These are phyloP conservation scores for Xanthia icteritia DNA, from an alignment of 2,888 invertebrate species.

Conservation along the genomic window DNA sequence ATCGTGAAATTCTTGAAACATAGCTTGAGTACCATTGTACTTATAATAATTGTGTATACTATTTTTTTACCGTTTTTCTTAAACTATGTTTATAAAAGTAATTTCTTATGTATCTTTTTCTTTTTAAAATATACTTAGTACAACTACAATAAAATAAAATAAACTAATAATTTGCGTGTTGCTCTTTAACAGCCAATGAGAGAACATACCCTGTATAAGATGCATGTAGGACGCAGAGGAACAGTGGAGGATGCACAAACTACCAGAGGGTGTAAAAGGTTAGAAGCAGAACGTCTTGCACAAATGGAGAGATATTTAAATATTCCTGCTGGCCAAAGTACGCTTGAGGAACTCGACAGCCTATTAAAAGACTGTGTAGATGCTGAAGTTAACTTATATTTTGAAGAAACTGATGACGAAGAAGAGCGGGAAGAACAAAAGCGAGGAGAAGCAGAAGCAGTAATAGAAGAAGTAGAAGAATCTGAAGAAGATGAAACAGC, in stretches of 20 bases:
- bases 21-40: neutral
- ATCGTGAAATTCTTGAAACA: neutral
- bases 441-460: neutral
- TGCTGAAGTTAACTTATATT: slow-evolving; percentile 54
- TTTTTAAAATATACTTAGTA: neutral
- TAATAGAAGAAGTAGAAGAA: neutral
- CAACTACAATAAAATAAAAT: neutral
- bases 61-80: neutral
- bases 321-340: slow-evolving; percentile 32
- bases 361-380: slow-evolving; percentile 55
- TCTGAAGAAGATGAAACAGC: neutral
- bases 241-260: slow-evolving; percentile 27
- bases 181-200: slow-evolving; percentile 42
- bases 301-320: slow-evolving; percentile 44
- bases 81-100: neutral
- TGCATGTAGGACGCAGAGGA: slow-evolving; percentile 37
- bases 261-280: slow-evolving; percentile 31
- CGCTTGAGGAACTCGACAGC: slow-evolving; percentile 43
- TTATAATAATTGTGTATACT: neutral
- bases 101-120: neutral
- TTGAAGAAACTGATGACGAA: slow-evolving; percentile 42
- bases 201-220: slow-evolving; percentile 49
- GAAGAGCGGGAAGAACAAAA: neutral
- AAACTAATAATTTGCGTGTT: neutral
- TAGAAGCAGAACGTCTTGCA: slow-evolving; percentile 32